Base-by-base conservation (phyloP, 1,140 invertebrate genomes). In the Amphibalanus amphitrite region DNA sequence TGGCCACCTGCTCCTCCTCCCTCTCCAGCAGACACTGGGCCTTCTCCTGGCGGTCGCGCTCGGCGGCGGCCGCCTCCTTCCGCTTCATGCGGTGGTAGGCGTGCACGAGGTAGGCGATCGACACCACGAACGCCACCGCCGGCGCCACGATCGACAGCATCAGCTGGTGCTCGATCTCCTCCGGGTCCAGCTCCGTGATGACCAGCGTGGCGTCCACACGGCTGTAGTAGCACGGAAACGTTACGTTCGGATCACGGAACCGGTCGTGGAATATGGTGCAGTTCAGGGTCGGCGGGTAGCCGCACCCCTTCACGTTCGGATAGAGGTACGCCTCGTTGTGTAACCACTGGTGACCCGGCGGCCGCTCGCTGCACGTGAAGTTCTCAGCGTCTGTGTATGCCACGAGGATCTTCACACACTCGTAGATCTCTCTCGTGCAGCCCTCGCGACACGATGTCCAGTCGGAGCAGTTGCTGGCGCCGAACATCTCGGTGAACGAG, bases 401-500 rank as follows among this genome's bases (percentile, higher is more conserved):
- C 71, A 91, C 89, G 74, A 85, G 84, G 71, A 91, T 87, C 78
- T 89, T 85, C 74, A 84, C 85, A 75, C 87, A 88, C 69, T 84
- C 79, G 67, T 83, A 80, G 17, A 85, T 82, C 3, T 85, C 84
- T 28, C 86, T 86, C 13, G 89, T 91, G 78, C 89, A 91, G 74
- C 91, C 91, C 82, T 94, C 91, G 74, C 89, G 84, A 77, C 91
- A 94, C 47, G 90, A 92, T 29, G 89, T 86, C 91, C 91, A 93
- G 0, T 88, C 88, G 77, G 76, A 77, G 71, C 91, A 94, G 78
- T 93, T 93, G 72, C 86, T 89, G 38, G 92, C 80, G 20, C 91
- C 91, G 78, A 90, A 87, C 20, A 86, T 86, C 75, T 90, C 90
- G 26, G 88, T 84, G 76, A 91, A 89, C 72, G 87, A 86, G 3